A percentile compares a stretch with the other conserved stretches of the same genome.
Conservation (phyloP, 2,888 invertebrate species). For the Auanema freiburgensis region DNA sequence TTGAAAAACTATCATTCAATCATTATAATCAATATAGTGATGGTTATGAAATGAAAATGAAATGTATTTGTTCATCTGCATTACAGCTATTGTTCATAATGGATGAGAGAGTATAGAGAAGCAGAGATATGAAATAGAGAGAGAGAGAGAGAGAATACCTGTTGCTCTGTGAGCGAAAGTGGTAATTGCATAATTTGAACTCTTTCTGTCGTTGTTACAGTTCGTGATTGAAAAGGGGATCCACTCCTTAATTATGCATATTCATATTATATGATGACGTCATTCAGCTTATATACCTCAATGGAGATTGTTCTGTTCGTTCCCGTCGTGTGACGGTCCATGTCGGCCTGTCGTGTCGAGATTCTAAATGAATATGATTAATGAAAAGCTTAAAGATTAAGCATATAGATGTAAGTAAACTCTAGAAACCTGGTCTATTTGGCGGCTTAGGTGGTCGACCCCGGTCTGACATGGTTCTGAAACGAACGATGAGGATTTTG, state of each 20-base stretch:
- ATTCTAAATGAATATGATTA: no score
- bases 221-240: conserved; percentile 56
- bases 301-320: conserved; percentile 50
- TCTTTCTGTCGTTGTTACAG: conserved; percentile 60
- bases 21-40: no score
- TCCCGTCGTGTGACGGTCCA: conserved; percentile 57
- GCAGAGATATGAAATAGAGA: not conserved
- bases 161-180: conserved; percentile 35
- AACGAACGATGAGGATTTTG: not conserved
- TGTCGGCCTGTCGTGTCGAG: conserved; percentile 34
- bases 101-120: no score
- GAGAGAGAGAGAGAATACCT: conserved; percentile 16
- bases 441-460: conserved; percentile 27
- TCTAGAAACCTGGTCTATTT: conserved; percentile 21
- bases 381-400: no score
- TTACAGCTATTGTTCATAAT: not conserved
- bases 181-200: conserved; percentile 61
- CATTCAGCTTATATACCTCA: conserved; percentile 26
- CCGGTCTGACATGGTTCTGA: conserved; percentile 20
- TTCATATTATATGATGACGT: not conserved
- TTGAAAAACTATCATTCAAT: not conserved
- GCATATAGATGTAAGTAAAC: no score
- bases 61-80: not conserved
- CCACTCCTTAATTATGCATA: conserved; percentile 27
- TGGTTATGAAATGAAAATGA: not conserved